Percentiles rank a stretch among this genome's conserved stretches.
phyloP scores from a whole-genome alignment of 2,113 vertebrate species.

The Piaya cayana region DNA sequence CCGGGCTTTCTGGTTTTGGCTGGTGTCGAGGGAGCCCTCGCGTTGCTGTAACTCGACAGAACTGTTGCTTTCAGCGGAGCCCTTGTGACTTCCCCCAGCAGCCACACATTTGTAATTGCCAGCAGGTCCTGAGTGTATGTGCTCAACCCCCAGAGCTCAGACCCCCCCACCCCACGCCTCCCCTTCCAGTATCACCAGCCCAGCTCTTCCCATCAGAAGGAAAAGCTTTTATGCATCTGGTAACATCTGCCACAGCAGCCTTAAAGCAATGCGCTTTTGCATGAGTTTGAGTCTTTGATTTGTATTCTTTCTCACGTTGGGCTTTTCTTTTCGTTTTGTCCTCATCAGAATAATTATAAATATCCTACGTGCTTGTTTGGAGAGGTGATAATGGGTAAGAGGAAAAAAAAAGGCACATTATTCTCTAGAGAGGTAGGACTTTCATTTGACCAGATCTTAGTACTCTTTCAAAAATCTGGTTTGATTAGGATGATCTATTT shows the following conservation, averaged over 20 bases:
- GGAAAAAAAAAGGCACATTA: background rate
- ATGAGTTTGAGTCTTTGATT: constrained; percentile 5
- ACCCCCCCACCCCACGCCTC: background rate
- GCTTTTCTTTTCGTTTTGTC: background rate
- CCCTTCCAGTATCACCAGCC: background rate
- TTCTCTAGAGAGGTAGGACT: background rate
- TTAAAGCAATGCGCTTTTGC: constrained; percentile 26
- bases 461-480: background rate
- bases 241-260: background rate
- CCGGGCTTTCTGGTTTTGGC: background rate
- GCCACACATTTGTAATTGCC: background rate
- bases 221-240: background rate
- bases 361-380: background rate
- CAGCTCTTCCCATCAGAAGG: background rate
- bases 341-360: background rate
- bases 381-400: background rate
- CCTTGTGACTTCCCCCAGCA: background rate
- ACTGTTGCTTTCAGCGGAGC: background rate
- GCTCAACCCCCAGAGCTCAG: background rate
- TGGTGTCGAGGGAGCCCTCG: fast-evolving
- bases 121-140: background rate
- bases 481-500: constrained; percentile 13
- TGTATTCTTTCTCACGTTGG: background rate
- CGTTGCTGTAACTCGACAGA: background rate
- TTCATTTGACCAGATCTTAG: background rate